Conservation (phyloP, 2,797 vertebrate species). For the Melanotaenia parkinsoni region DNA sequence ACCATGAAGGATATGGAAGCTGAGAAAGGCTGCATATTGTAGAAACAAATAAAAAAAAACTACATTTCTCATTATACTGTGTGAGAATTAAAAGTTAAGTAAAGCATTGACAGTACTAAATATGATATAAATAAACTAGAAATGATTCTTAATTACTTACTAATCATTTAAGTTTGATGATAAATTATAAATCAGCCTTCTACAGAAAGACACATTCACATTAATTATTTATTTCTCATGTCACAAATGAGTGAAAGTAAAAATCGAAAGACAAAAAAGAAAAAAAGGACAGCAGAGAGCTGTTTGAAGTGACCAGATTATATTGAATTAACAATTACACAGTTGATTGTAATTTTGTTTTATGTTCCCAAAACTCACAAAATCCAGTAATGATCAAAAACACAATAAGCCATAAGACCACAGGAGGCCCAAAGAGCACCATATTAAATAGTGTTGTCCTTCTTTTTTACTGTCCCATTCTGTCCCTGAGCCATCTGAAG, state of each 20-base stretch:
- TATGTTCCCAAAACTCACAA: neutral
- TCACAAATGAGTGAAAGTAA: neutral
- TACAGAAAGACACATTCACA: neutral
- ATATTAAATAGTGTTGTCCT: neutral
- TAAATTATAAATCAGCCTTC: neutral
- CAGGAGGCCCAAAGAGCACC: neutral
- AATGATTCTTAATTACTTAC: neutral
- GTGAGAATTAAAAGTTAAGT: neutral
- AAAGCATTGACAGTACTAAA: too few species aligned
- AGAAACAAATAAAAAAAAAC: neutral
- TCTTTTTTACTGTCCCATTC: neutral
- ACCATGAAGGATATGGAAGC: too few species aligned
- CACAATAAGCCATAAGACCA: neutral
- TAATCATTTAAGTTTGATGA: neutral
- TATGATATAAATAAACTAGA: neutral
- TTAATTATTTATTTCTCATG: neutral
- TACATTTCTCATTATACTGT: neutral
- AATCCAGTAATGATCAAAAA: neutral
- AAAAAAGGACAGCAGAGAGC: neutral
- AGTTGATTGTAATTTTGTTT: neutral
- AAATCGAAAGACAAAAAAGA: neutral
- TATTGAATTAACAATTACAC: neutral
- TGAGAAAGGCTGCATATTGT: neutral
- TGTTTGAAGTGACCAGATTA: neutral
- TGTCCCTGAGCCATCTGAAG: constrained; percentile 19